Evolutionary conservation across 2,113 vertebrate species (phyloP).

Genomic region (Pycnonotus jocosus): DNA sequence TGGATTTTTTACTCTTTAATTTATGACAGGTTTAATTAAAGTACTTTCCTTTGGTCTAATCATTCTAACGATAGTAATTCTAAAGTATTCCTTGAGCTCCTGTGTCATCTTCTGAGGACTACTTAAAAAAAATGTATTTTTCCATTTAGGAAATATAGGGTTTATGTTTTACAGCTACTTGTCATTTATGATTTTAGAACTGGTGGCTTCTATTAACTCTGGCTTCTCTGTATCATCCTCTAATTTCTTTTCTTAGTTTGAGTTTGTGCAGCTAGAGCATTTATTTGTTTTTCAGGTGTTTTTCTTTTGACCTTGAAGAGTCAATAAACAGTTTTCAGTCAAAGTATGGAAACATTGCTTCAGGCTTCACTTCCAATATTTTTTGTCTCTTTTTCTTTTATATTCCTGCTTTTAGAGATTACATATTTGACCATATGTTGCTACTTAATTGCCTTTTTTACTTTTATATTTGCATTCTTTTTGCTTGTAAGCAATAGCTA

Average conservation of each 20-base stretch:
- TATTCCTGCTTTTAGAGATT: background rate
- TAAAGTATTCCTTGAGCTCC: background rate
- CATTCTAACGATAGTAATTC: background rate
- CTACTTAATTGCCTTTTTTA: background rate
- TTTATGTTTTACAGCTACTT: background rate
- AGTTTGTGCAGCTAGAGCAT: background rate
- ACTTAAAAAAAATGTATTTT: background rate
- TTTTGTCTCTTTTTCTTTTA: background rate
- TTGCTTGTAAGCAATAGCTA: background rate
- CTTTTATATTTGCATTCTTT: background rate
- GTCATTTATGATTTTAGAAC: background rate
- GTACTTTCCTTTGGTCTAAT: background rate
- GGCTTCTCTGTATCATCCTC: background rate
- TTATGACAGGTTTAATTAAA: background rate
- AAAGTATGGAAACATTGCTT: background rate
- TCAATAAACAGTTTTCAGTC: background rate
- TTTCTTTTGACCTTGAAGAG: background rate
- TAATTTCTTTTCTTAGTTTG: background rate
- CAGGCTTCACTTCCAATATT: background rate
- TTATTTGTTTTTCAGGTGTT: background rate
- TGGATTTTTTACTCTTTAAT: background rate
- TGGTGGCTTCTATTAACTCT: background rate
- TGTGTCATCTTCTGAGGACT: background rate
- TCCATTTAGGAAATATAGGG: background rate
- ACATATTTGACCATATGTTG: background rate